Conservation (phyloP, 1,140 invertebrate genomes). For the Drosophila ogumai region DNA sequence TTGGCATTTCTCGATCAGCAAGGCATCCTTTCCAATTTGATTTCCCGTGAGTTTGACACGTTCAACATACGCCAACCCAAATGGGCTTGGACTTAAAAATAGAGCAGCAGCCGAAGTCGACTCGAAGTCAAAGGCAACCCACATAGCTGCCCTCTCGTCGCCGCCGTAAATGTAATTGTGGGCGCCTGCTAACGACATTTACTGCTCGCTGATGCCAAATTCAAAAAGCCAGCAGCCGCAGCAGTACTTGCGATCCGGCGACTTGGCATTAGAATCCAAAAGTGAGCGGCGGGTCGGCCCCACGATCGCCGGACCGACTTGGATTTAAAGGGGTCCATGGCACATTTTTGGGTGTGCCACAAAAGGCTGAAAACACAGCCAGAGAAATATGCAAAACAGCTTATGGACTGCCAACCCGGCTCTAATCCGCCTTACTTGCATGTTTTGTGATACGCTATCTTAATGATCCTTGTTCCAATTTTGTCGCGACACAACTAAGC, state of each 20-base stretch:
- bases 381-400: conserved; percentile 33
- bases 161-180: conserved; percentile 32
- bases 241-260: conserved; percentile 24
- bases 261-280: conserved; percentile 67
- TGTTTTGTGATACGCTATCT: conserved; percentile 31
- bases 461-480: conserved; percentile 35
- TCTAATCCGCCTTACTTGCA: conserved; percentile 23
- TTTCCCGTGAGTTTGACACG: neutral
- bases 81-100: conserved; percentile 15
- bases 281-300: conserved; percentile 57
- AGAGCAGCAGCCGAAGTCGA: conserved; percentile 8
- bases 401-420: conserved; percentile 1
- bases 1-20: neutral
- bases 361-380: conserved; percentile 4
- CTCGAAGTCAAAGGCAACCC: conserved; percentile 4
- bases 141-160: neutral
- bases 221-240: conserved; percentile 21
- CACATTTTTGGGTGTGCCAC: conserved; percentile 68
- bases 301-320: conserved; percentile 20
- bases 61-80: neutral
- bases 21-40: neutral
- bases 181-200: conserved; percentile 34
- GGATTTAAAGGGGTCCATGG: conserved; percentile 8
- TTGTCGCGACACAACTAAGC: conserved; percentile 18
- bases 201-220: conserved; percentile 12